Base-by-base conservation (phyloP, 1,140 invertebrate genomes). In the Zaprionus africanus region DNA sequence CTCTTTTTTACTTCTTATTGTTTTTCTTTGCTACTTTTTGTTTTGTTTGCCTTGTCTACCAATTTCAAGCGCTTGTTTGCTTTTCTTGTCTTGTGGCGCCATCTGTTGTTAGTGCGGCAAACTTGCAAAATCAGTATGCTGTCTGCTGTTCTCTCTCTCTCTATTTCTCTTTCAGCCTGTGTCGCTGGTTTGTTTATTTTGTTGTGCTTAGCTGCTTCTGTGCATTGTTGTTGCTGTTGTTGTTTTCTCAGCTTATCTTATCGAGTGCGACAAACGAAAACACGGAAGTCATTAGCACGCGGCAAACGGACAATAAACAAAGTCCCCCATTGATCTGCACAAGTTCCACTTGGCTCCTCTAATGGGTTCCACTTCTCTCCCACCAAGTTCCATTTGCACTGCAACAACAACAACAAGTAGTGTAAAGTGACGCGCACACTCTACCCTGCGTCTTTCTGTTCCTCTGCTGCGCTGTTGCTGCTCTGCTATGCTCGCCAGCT, bases 271-370 rank as follows among this genome's bases (percentile, higher is more conserved):
- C 41, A 49, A 62, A 49, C 41, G 57, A 43, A 60, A 63, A 81
- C 70, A 77, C 72, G 81, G 73, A 82, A 86, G 76, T 86, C 60
- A 79, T 82, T 82, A 85, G 75, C 71, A 63, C 79, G 62, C 77
- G 67, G 22, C 17, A 51, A 51, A 19, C 12, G 19, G 22, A 43
- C 22, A 24, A 59, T 15, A 15, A 59, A 41, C 57, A 22, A 26
- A 24, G 15, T 22, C 17, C 41, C 41, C 11, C 6, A 61, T 61
- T 41, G 36, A 60, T 41, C 38, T 60, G 13, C 24, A 13, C 24
- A 28, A 15, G 53, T 56, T 56, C 53, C 22, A 56, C 53, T 56
- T 56, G 26, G 31, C 31, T 34, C 53, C 9, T 19, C 19, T 22
- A 24, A 38, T 59, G 38, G 7, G 13, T 43, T 59, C 57, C 57